Base-by-base conservation (phyloP, 2,113 vertebrate genomes). In the Porphyrio hochstetteri region DNA sequence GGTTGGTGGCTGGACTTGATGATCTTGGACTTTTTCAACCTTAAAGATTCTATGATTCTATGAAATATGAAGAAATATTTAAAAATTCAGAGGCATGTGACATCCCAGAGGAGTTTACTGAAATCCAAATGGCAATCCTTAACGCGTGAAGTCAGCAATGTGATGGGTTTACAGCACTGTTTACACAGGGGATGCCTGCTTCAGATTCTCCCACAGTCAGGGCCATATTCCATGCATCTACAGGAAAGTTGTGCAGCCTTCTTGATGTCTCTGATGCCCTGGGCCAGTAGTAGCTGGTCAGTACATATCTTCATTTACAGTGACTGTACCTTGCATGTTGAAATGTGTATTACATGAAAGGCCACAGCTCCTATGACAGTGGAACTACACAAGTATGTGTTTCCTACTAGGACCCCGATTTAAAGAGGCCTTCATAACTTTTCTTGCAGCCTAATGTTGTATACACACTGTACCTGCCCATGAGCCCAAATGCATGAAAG, bases 381-480 rank as follows among this genome's bases (percentile, higher is more conserved):
- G 42, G 16, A 82, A 82, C 5, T 44, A n/a, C 56, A 7, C 64
- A 91, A 53, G 40, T 28, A 50, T 21, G 7, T 29, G 35, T 88
- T 85, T 93, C 13, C 27, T 88, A 18, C 28, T 55, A n/a, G 48
- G 29, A 53, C 5, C 13, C 3, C 15, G 16, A 6, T 69, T 69
- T 84, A 53, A 68, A 78, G 56, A 82, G 17, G 48, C 12, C 23
- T 71, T 87, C 21, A 13, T 79, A 82, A 79, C 3, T 53, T 11
- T 48, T 79, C 9, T 40, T 78, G 25, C n/a, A 68, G 42, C 57
- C 13, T 60, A 38, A 16, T 38, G 5, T 42, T 56, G 20, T 16
- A 33, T 18, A 33, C 4, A 28, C n/a, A 5, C 8, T 72, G 5
- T 6, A 11, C n/a, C 5, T 5, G 0, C 35, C 20, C 33, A 28